These are phyloP conservation scores for Python bivittatus DNA, from an alignment of 2,113 vertebrate genomes.

Conservation along the genomic window DNA sequence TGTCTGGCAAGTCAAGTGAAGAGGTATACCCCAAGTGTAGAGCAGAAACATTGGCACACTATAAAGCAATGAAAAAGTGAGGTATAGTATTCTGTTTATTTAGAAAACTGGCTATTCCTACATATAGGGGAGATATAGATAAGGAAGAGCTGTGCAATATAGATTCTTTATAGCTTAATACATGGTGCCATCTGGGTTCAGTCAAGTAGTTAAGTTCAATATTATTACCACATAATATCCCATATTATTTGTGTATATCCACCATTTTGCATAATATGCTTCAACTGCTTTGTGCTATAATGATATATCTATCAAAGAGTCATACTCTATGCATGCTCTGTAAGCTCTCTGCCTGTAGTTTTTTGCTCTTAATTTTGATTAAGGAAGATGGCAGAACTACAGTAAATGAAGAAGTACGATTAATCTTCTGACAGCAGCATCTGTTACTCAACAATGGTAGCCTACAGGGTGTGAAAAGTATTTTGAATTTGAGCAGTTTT, in stretches of 20 bases:
- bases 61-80: background rate
- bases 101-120: background rate
- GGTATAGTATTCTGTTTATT: background rate
- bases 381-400: background rate
- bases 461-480: background rate
- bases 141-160: background rate
- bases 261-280: background rate
- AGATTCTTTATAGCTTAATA: background rate
- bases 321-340: background rate
- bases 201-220: background rate
- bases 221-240: background rate
- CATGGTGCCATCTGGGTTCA: background rate
- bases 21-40: conserved; percentile 60
- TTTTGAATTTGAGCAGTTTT: background rate
- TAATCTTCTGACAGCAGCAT: background rate
- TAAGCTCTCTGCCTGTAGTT: background rate
- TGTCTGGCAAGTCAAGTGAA: conserved; percentile 75
- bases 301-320: background rate
- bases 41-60: conserved; percentile 71
- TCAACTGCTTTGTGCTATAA: background rate
- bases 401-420: background rate
- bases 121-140: background rate
- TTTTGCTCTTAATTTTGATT: background rate
- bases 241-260: background rate
- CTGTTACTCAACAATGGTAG: background rate